phyloP scores from a whole-genome alignment of 2,797 vertebrate species.

The Anabacerthia variegaticeps region DNA sequence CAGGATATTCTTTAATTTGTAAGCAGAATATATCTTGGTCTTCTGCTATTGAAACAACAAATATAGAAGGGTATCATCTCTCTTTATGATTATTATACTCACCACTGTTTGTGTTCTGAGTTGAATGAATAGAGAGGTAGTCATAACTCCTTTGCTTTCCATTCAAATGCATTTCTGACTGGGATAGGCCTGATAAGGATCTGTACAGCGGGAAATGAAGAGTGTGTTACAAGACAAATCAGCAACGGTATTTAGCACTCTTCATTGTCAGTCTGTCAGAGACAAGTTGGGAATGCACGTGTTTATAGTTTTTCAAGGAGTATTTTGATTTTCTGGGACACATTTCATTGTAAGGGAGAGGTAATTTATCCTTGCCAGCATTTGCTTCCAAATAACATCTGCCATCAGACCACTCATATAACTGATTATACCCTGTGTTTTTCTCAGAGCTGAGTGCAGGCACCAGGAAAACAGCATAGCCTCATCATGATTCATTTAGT shows the following conservation, averaged over 20 bases:
- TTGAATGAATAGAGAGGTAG: constrained; percentile 57
- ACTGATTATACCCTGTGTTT: neutral
- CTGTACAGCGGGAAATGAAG: constrained; percentile 45
- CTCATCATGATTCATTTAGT: neutral
- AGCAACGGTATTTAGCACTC: neutral
- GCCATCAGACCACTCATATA: neutral
- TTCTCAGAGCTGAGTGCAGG: neutral
- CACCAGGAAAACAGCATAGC: neutral
- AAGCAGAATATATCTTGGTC: neutral
- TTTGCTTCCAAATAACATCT: neutral
- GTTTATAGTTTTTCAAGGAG: neutral
- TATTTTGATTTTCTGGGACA: neutral
- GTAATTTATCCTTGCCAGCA: neutral
- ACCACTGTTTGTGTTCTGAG: constrained; percentile 57
- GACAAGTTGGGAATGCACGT: neutral
- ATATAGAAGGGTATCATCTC: neutral
- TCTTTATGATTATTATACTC: constrained; percentile 6
- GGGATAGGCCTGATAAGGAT: constrained; percentile 73
- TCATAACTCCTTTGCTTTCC: constrained; percentile 58
- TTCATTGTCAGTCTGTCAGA: neutral
- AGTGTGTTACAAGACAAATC: neutral
- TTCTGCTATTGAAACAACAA: neutral
- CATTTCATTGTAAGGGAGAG: neutral
- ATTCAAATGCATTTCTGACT: constrained; percentile 55
- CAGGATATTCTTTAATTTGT: neutral